Base-by-base conservation (phyloP, 2,888 invertebrate species). In the Lasioglossum calceatum region DNA sequence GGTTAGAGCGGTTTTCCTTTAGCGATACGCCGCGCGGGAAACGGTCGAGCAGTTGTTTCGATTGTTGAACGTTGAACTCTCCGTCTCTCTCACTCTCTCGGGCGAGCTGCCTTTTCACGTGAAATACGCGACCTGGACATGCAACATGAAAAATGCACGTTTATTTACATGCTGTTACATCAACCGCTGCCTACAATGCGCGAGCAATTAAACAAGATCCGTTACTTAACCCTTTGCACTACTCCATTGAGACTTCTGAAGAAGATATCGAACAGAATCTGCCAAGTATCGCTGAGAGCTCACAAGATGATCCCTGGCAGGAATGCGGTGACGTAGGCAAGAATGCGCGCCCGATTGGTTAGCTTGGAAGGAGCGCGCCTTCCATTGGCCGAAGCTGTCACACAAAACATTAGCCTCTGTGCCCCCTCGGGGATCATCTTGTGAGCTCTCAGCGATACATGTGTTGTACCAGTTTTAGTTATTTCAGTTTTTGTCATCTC, bases 21-120 rank as follows among this genome's bases (percentile, higher is more conserved):
- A 19, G 19, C 67, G 36, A 36, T 67, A 36, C 67, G 67, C 36
- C 19, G 36, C 36, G 67, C 67, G 67, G 67, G 10, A 39, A 67
- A 67, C 67, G 67, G 36, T 19, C 36, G 36, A 19, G 36, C 8
- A 23, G 36, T 67, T 36, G 67, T 67, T 67, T 36, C 67, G 67
- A 67, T 67, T 67, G 67, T 67, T 67, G 64, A 64, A 64, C 61
- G 61, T 61, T 61, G 61, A 61, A 61, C 61, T 64, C 64, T 32
- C 2, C 4, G 4, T 61, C 58, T 61, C n/a, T 12, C 27, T 27
- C 4, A 14, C 27, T 1, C 58, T 58, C 58, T 14, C 58, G 23
- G 1, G 2, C 23, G 23, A n/a, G 14, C 61, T 32, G 61, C 27
- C 61, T 64, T 64, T 14, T 32, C 0, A 32, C 64, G 64, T 64